Evolutionary conservation across 1,140 invertebrate species (phyloP).

Genomic region (Sitobion miscanthi): DNA sequence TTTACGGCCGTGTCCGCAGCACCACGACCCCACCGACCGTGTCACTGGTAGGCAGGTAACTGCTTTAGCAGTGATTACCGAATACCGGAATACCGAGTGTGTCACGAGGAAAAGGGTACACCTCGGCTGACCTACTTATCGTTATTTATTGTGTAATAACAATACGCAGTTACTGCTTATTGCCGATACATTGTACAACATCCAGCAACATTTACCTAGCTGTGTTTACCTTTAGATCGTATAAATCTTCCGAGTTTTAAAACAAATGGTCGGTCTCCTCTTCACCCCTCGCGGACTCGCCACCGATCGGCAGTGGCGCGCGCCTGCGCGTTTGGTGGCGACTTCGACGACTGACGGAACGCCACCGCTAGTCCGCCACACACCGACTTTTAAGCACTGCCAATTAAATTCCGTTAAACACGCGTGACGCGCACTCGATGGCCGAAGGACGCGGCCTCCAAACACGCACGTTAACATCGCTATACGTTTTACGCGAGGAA

Average conservation of each 20-base stretch:
- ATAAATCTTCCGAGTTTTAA: neutral
- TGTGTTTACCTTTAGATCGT: slow-evolving; percentile 4
- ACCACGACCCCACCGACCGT: neutral
- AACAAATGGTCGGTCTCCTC: neutral
- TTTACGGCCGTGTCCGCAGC: neutral
- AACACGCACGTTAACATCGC: neutral
- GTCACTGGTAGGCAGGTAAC: neutral
- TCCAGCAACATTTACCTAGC: neutral
- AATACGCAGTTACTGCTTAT: neutral
- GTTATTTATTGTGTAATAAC: neutral
- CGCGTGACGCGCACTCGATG: neutral
- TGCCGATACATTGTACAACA: no score
- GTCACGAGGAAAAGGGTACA: neutral
- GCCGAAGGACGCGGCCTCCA: neutral
- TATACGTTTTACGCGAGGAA: neutral
- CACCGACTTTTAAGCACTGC: neutral
- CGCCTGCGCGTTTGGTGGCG: no score
- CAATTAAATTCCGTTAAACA: neutral
- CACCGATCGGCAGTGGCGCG: neutral
- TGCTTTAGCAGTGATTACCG: neutral
- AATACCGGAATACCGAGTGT: neutral
- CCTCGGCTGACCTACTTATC: slow-evolving; percentile 1
- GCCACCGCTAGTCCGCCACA: neutral
- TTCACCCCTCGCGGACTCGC: neutral
- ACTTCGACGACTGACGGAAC: neutral